Evolutionary conservation across 2,113 vertebrate species (phyloP).

Genomic region (Trematocara stigmaticum): DNA sequence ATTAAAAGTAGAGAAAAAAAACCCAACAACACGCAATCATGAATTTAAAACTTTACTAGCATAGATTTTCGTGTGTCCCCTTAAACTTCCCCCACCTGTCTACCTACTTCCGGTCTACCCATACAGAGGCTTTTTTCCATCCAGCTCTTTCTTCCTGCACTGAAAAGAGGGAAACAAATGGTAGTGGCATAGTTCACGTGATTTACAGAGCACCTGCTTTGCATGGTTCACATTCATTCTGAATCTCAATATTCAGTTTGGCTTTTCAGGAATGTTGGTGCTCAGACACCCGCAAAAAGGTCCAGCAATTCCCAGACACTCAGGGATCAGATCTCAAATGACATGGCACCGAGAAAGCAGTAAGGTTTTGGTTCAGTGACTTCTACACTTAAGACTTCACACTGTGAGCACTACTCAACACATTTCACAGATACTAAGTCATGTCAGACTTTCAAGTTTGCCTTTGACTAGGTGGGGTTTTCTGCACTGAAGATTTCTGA

Average conservation of each 20-base stretch:
- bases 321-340: constrained; percentile 37
- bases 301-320: constrained; percentile 41
- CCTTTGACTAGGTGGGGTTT: not conserved
- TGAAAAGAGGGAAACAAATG: constrained; percentile 30
- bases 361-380: constrained; percentile 20
- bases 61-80: not conserved
- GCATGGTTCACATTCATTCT: constrained; percentile 56
- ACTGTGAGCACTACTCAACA: not conserved
- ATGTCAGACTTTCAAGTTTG: not conserved
- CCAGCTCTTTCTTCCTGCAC: not conserved
- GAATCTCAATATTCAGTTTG: constrained; percentile 61
- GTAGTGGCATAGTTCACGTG: constrained; percentile 3
- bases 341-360: constrained; percentile 31
- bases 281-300: constrained; percentile 31
- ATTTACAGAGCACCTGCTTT: constrained; percentile 67
- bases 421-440: not conserved
- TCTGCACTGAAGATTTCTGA: not conserved
- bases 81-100: not conserved
- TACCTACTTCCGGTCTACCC: not conserved
- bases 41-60: not conserved
- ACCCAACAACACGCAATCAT: not conserved
- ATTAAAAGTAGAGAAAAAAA: not conserved
- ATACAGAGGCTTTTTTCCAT: not conserved
- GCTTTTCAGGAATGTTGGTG: constrained; percentile 62
- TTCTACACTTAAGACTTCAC: constrained; percentile 10